Evolutionary conservation across 2,888 invertebrate genomes (phyloP).

Genomic region (Trisateles emortualis): DNA sequence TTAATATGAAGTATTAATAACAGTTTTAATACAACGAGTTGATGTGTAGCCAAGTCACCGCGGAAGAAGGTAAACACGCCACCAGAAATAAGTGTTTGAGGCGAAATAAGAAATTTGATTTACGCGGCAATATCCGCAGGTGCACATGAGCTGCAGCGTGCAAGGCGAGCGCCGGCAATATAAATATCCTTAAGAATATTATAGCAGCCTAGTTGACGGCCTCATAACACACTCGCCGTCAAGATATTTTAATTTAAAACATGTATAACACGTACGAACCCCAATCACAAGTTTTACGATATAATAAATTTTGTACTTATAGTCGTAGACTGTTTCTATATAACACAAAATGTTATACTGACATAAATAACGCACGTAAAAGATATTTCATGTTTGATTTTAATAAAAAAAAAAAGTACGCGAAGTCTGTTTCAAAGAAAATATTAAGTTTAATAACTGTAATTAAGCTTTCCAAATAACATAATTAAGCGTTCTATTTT

Average conservation of each 20-base stretch:
- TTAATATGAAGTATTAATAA: slow-evolving; percentile 9
- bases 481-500: neutral
- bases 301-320: slow-evolving; percentile 41
- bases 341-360: neutral
- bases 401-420: neutral
- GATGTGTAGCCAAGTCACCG: slow-evolving; percentile 14
- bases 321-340: slow-evolving; percentile 23
- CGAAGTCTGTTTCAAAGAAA: neutral
- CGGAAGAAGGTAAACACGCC: slow-evolving; percentile 41
- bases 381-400: slow-evolving; percentile 3
- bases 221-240: slow-evolving; percentile 54
- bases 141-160: slow-evolving; percentile 69
- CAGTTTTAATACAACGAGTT: slow-evolving; percentile 17
- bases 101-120: slow-evolving; percentile 80
- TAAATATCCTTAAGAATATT: slow-evolving; percentile 57
- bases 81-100: slow-evolving; percentile 66
- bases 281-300: slow-evolving; percentile 57
- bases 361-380: too few relatives aligned
- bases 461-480: neutral
- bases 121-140: slow-evolving; percentile 81
- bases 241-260: slow-evolving; percentile 64
- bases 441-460: neutral
- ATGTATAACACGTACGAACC: slow-evolving; percentile 48
- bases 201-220: slow-evolving; percentile 56
- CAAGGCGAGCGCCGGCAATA: slow-evolving; percentile 44